Evolutionary conservation across 2,113 vertebrate species (phyloP).

Genomic region (Gopherus flavomarginatus): DNA sequence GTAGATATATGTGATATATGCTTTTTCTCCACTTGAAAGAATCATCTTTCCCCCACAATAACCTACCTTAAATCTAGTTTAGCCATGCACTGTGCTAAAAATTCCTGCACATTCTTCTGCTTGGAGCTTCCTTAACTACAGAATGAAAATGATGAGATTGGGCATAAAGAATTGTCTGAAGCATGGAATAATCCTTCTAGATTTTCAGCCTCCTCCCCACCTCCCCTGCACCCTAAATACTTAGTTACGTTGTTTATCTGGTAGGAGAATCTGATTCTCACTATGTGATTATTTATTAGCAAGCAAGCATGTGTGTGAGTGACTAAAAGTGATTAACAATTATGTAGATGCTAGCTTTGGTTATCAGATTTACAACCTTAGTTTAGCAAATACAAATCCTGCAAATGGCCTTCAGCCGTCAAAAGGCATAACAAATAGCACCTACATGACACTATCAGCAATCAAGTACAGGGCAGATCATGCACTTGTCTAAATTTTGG

Average conservation of each 20-base stretch:
- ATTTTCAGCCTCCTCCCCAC: not conserved
- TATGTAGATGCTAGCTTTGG: not conserved
- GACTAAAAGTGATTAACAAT: not conserved
- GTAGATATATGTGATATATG: not conserved
- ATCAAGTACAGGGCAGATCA: not conserved
- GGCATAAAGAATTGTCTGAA: not conserved
- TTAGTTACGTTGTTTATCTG: not conserved
- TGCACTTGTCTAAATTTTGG: not conserved
- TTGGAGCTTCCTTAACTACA: not conserved
- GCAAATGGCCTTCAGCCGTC: not conserved
- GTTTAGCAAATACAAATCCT: not conserved
- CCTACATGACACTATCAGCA: not conserved
- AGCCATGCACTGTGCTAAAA: not conserved
- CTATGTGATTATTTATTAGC: not conserved
- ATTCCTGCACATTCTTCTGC: not conserved
- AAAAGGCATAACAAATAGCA: not conserved
- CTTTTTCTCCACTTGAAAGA: not conserved
- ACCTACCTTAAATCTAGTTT: not conserved
- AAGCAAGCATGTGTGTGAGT: fast-evolving
- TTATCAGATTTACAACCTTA: not conserved
- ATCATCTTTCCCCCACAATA: not conserved
- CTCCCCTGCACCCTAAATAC: not conserved
- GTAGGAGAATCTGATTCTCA: not conserved
- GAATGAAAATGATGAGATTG: not conserved
- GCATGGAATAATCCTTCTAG: not conserved